These are phyloP conservation scores for Zaprionus vittiger DNA, from an alignment of 1,140 invertebrate species.

Conservation along the genomic window DNA sequence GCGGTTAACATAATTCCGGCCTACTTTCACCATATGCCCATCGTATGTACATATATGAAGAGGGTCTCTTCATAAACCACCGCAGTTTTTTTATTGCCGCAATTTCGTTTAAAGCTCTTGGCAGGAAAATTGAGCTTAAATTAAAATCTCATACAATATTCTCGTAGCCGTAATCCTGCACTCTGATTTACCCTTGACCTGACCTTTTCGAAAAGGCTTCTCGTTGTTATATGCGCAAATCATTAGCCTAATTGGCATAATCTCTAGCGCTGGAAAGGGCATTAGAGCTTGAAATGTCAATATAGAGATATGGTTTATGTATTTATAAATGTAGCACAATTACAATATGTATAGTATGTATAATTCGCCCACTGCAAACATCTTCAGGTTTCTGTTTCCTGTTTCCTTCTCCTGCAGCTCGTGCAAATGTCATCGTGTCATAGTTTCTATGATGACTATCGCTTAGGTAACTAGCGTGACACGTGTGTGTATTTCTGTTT, in stretches of 20 bases:
- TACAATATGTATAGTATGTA: neutral
- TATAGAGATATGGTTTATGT: neutral
- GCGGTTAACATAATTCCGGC: neutral
- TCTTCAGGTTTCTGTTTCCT: neutral
- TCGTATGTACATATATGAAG: neutral
- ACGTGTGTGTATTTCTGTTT: neutral
- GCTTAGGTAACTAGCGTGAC: slow-evolving; percentile 8
- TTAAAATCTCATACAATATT: neutral
- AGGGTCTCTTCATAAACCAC: neutral
- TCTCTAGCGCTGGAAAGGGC: neutral
- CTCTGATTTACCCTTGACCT: slow-evolving; percentile 1
- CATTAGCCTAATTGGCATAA: slow-evolving; percentile 7
- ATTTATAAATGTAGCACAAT: slow-evolving; percentile 1
- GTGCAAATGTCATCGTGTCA: slow-evolving; percentile 27
- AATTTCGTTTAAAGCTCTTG: neutral
- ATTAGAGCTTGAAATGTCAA: slow-evolving; percentile 10
- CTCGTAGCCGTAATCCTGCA: neutral
- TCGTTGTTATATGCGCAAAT: neutral
- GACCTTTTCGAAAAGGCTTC: neutral
- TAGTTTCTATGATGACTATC: slow-evolving; percentile 19
- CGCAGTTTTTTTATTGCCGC: neutral
- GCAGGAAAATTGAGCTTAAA: slow-evolving; percentile 1
- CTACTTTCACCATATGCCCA: neutral
- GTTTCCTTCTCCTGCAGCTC: slow-evolving; percentile 3
- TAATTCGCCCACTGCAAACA: neutral